Evolutionary conservation across 2,888 invertebrate species (phyloP).

Genomic region (Shargacucullia verbasci): DNA sequence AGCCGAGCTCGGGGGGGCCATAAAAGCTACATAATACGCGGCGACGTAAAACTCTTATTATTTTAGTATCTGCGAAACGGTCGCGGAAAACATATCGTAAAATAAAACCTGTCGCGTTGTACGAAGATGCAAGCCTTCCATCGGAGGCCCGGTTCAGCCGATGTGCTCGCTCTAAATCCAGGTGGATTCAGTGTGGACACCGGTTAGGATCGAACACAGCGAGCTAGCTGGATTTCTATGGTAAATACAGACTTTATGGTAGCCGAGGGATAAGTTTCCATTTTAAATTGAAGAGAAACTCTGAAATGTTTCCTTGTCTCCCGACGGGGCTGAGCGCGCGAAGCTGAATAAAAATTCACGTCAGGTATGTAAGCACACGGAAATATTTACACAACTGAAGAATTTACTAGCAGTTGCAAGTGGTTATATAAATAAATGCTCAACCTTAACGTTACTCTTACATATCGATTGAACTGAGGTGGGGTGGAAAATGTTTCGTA

Average conservation of each 20-base stretch:
- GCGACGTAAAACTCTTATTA: constrained; percentile 87
- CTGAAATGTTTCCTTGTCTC: constrained; percentile 85
- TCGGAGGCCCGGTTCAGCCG: constrained; percentile 73
- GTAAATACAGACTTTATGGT: constrained; percentile 88
- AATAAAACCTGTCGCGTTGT: constrained; percentile 82
- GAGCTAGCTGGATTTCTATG: constrained; percentile 86
- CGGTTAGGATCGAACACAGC: constrained; percentile 82
- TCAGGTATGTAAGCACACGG: constrained; percentile 74
- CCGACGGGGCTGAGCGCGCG: constrained; percentile 74
- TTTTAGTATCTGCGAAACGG: constrained; percentile 88
- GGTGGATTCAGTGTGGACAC: constrained; percentile 85
- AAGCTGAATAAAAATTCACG: constrained; percentile 85
- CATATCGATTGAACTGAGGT: constrained; percentile 48
- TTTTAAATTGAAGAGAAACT: constrained; percentile 88
- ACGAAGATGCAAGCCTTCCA: constrained; percentile 74
- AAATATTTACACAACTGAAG: constrained; percentile 83
- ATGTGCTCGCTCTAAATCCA: constrained; percentile 82
- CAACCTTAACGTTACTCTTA: constrained; percentile 55
- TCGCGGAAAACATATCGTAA: constrained; percentile 86
- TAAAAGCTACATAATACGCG: constrained; percentile 88
- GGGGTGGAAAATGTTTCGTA: constrained; percentile 17
- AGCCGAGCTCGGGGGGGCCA: constrained; percentile 80
- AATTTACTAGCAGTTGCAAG: constrained; percentile 69
- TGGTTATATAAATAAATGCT: constrained; percentile 72
- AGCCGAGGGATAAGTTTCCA: constrained; percentile 87